Percentiles rank a stretch among this genome's conserved stretches.
phyloP scores from a whole-genome alignment of 53 echinoderm and acorn worm genomes.

The Astropecten irregularis region DNA sequence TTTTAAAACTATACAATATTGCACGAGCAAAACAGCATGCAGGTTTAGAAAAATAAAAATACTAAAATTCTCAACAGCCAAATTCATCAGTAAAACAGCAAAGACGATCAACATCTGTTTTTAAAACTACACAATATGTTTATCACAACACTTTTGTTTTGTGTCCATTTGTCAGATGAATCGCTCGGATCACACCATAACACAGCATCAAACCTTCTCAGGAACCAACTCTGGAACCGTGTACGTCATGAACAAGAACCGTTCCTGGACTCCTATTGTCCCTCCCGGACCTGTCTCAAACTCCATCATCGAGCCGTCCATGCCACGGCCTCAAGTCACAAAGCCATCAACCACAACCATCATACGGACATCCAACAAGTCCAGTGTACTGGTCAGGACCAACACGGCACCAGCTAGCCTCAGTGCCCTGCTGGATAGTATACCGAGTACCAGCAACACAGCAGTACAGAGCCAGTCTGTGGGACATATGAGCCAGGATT shows the following conservation, averaged over 20 bases:
- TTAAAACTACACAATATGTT: too few species aligned
- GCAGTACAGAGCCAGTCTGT: background rate
- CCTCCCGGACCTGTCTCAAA: background rate
- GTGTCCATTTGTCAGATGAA: too few species aligned
- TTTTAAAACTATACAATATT: too few species aligned
- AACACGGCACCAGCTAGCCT: constrained; percentile 34
- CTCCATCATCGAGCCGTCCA: background rate
- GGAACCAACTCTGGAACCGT: constrained; percentile 41
- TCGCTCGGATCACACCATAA: background rate
- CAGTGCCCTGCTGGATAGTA: constrained; percentile 4
- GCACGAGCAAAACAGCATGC: too few species aligned
- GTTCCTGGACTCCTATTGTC: background rate
- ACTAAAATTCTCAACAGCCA: too few species aligned
- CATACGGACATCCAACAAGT: background rate
- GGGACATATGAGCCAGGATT: background rate
- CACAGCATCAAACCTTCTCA: constrained; percentile 1
- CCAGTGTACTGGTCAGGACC: background rate
- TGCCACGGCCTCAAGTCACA: background rate
- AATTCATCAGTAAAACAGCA: too few species aligned
- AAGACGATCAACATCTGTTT: too few species aligned
- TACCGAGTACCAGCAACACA: constrained; percentile 23
- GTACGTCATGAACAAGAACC: constrained; percentile 47
- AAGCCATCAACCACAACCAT: background rate
- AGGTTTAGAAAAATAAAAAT: too few species aligned
- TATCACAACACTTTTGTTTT: too few species aligned